Conservation (phyloP, 2,888 invertebrate genomes). For the Loripinus fragilis region DNA sequence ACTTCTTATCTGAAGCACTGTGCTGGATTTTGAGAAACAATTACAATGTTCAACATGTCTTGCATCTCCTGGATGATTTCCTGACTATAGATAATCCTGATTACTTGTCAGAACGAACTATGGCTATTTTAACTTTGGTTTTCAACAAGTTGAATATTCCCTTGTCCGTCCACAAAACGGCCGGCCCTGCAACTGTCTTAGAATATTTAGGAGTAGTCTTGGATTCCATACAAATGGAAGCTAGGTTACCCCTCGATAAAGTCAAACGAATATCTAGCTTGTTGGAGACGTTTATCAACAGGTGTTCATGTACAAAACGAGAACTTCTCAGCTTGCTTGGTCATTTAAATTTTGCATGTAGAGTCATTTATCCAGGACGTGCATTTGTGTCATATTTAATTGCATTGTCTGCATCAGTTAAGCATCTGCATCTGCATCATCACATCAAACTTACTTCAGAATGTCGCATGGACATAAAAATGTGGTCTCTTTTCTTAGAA, state of each 20-base stretch:
- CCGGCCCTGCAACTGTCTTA: not conserved
- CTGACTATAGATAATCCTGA: no score
- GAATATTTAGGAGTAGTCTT: not conserved
- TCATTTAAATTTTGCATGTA: not conserved
- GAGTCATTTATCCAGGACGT: not conserved
- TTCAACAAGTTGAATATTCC: no score
- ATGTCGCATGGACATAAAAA: not conserved
- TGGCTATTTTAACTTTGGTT: no score
- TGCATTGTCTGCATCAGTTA: not conserved
- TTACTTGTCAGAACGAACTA: no score
- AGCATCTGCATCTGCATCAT: not conserved
- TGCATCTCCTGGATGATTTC: no score
- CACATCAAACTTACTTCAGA: not conserved
- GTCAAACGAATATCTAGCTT: not conserved
- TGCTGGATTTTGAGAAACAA: no score
- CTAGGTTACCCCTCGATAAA: not conserved
- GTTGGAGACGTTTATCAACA: not conserved
- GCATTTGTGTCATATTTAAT: not conserved
- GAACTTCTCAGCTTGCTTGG: not conserved
- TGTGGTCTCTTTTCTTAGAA: not conserved
- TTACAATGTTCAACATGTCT: no score
- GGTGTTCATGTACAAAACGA: not conserved
- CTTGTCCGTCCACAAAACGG: no score
- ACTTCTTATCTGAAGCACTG: no score
- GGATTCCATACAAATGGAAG: not conserved